A percentile compares a stretch with the other conserved stretches of the same genome.
Evolutionary conservation across 2,797 vertebrate genomes (phyloP).

Genomic region (Chaenodraco wilsoni): DNA sequence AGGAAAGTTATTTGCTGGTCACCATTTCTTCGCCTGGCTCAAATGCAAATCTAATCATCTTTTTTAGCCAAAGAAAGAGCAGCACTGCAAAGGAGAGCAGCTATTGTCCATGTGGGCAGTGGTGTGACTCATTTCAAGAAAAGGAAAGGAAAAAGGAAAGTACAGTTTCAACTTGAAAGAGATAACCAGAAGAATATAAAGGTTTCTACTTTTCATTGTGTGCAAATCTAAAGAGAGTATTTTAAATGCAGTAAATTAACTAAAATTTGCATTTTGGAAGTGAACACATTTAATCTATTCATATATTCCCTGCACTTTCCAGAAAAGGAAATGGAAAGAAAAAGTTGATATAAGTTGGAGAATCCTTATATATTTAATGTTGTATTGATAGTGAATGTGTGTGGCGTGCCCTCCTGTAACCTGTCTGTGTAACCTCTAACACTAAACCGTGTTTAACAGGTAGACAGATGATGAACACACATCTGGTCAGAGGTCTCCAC

Average conservation of each 20-base stretch:
- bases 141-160: background rate
- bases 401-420: background rate
- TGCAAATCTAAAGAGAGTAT: background rate
- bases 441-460: slow-evolving; percentile 1
- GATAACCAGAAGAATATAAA: background rate
- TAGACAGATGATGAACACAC: slow-evolving; percentile 14
- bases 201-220: background rate
- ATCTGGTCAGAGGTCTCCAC: slow-evolving; percentile 26
- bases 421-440: slow-evolving; percentile 15
- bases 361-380: slow-evolving; percentile 14
- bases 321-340: background rate
- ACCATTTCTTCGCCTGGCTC: background rate
- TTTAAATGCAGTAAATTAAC: too few relatives aligned
- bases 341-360: background rate
- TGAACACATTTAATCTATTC: background rate
- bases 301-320: background rate
- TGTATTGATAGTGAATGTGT: background rate
- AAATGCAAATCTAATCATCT: background rate
- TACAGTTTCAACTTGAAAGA: background rate
- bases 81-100: slow-evolving; percentile 10
- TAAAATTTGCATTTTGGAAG: background rate
- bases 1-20: background rate
- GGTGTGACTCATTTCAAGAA: slow-evolving; percentile 1
- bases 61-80: slow-evolving; percentile 9
- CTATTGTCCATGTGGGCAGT: background rate